Evolutionary conservation across 2,113 vertebrate genomes (phyloP).

Genomic region (Ailuropoda melanoleuca): DNA sequence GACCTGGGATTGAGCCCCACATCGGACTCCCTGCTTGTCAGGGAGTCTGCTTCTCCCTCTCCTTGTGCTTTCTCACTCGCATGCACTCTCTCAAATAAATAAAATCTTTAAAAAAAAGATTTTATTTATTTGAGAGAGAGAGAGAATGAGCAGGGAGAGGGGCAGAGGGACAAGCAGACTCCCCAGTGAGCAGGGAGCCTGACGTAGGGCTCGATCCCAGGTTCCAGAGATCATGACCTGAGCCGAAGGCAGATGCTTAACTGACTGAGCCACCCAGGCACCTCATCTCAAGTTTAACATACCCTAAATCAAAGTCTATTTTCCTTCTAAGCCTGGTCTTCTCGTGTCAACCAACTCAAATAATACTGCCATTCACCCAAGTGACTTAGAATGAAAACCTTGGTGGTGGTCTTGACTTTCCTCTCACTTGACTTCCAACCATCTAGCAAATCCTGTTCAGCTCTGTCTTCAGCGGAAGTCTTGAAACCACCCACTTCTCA

Average conservation of each 20-base stretch:
- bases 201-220: background rate
- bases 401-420: background rate
- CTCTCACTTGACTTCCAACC: background rate
- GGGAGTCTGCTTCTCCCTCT: no score
- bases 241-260: background rate
- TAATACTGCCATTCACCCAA: no score
- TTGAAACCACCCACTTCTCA: background rate
- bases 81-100: no score
- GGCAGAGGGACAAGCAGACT: background rate
- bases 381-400: background rate
- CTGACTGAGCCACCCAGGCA: background rate
- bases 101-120: no score
- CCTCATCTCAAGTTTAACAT: background rate
- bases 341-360: background rate
- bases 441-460: background rate
- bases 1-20: no score
- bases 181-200: background rate
- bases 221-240: background rate
- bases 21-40: no score
- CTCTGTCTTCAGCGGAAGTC: background rate
- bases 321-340: background rate
- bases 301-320: background rate
- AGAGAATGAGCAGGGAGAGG: background rate
- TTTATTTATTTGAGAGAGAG: no score
- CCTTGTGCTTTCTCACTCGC: no score